Conservation (phyloP, 1,140 invertebrate species). For the Drosophila suzukii region DNA sequence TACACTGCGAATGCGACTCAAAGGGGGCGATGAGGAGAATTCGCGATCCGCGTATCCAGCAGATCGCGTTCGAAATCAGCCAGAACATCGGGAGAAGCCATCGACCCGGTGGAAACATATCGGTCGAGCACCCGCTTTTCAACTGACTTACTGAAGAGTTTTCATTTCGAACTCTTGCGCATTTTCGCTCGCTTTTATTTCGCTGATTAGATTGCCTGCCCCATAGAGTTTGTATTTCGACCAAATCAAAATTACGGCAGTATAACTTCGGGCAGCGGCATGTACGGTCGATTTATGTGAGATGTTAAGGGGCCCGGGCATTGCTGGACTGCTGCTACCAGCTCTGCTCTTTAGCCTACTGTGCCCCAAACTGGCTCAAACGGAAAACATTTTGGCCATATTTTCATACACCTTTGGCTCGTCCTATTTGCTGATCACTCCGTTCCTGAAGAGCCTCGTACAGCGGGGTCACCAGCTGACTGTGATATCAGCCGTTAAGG, state of each 20-base stretch:
- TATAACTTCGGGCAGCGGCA: conserved; percentile 31
- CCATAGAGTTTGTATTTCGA: conserved; percentile 4
- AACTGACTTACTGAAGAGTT: neutral
- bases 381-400: conserved; percentile 62
- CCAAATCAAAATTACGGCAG: conserved; percentile 1
- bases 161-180: neutral
- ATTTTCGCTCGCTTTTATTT: neutral
- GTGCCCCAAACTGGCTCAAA: conserved; percentile 3
- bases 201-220: conserved; percentile 27
- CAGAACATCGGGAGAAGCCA: conserved; percentile 2
- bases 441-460: conserved; percentile 35
- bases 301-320: conserved; percentile 7
- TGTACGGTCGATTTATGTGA: conserved; percentile 45
- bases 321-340: conserved; percentile 23
- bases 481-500: conserved; percentile 27
- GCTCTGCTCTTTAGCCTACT: conserved; percentile 7
- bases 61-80: conserved; percentile 1
- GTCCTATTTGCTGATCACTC: conserved; percentile 39
- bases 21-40: conserved; percentile 51
- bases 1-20: conserved; percentile 44
- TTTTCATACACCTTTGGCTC: conserved; percentile 46
- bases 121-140: neutral
- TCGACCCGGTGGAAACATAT: conserved; percentile 14
- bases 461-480: conserved; percentile 56
- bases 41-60: neutral